These are phyloP conservation scores for Eupithecia abbreviata DNA, from an alignment of 2,888 invertebrate species.

Conservation along the genomic window DNA sequence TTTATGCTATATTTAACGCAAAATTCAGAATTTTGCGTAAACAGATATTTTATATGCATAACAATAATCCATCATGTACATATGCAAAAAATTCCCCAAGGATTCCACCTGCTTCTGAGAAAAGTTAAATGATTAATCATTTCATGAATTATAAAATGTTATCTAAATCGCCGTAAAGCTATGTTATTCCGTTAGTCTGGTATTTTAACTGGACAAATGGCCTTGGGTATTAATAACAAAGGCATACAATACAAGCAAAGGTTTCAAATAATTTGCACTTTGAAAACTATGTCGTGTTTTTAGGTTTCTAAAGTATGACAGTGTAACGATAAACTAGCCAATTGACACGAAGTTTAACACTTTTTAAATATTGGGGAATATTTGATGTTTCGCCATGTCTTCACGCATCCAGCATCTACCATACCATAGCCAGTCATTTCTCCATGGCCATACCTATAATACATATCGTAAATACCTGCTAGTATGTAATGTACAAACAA, in stretches of 20 bases:
- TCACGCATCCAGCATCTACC: no score
- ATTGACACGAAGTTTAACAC: neutral
- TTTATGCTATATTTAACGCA: neutral
- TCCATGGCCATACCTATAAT: no score
- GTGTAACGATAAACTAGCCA: neutral
- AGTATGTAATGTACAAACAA: no score
- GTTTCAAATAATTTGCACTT: neutral
- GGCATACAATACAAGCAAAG: neutral
- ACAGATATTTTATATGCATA: neutral
- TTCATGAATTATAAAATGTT: neutral
- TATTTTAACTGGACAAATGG: neutral
- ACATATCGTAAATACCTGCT: no score
- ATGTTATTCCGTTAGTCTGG: neutral
- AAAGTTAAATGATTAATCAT: neutral
- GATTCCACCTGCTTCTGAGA: neutral
- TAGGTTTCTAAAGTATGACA: neutral
- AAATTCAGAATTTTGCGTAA: neutral
- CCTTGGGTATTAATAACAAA: neutral
- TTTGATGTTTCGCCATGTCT: no score
- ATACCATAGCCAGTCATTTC: no score
- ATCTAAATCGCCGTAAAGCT: slow-evolving; percentile 7
- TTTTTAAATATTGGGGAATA: neutral
- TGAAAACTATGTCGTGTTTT: neutral
- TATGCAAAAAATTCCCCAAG: no score
- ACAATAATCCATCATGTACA: neutral